These are phyloP conservation scores for Cinara cedri DNA, from an alignment of 2,888 invertebrate species.

Conservation along the genomic window DNA sequence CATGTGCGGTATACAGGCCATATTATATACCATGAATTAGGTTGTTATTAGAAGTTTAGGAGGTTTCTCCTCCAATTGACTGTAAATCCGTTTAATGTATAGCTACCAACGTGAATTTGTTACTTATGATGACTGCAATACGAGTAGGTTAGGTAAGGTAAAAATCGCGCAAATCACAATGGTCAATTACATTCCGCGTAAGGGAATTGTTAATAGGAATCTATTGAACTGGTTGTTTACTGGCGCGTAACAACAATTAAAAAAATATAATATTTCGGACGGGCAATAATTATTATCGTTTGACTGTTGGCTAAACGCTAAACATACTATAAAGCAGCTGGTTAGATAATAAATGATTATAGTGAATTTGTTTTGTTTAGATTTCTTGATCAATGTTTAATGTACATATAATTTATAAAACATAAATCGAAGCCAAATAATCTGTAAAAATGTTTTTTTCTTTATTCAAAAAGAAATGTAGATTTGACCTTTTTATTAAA, in stretches of 20 bases:
- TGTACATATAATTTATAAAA: constrained; percentile 19
- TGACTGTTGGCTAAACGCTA: background rate
- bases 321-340: too few species aligned
- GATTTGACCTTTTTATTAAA: constrained; percentile 22
- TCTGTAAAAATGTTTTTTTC: constrained; percentile 19
- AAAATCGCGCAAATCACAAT: background rate
- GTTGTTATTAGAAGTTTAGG: background rate
- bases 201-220: constrained; percentile 6
- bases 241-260: background rate
- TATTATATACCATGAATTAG: background rate
- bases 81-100: too few species aligned
- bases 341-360: too few species aligned
- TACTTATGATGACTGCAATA: background rate
- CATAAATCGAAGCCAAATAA: background rate
- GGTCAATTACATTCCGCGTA: background rate
- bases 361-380: background rate
- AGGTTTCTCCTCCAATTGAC: too few species aligned
- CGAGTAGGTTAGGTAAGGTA: background rate
- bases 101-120: background rate
- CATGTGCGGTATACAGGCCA: background rate
- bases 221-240: background rate
- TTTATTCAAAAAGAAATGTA: constrained; percentile 19
- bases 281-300: background rate
- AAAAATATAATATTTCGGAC: background rate
- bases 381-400: background rate